A percentile compares a stretch with the other conserved stretches of the same genome.
These are phyloP conservation scores for Acipenser oxyrinchus DNA, from an alignment of 2,797 vertebrate genomes.

Conservation along the genomic window DNA sequence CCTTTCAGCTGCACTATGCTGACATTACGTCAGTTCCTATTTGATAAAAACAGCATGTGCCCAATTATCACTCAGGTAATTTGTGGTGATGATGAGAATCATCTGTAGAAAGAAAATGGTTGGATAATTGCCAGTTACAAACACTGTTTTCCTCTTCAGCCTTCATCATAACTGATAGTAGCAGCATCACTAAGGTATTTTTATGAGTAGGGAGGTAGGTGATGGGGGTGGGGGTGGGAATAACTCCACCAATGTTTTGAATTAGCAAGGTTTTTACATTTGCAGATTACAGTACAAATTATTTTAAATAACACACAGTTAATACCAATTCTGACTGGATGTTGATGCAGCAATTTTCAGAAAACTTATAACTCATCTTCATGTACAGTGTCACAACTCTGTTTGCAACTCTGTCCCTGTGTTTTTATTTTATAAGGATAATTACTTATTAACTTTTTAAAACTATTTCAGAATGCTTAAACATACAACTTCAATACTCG, in stretches of 20 bases:
- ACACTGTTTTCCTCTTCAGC: neutral
- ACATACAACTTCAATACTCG: no score
- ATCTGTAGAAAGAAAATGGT: neutral
- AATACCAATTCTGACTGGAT: neutral
- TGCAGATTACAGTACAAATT: neutral
- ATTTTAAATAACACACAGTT: neutral
- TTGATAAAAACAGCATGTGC: constrained; percentile 2
- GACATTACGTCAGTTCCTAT: neutral
- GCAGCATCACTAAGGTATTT: neutral
- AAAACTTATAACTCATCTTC: no score
- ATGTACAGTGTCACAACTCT: no score
- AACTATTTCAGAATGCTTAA: no score
- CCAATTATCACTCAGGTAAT: neutral
- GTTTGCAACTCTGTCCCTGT: no score
- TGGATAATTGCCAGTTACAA: constrained; percentile 1
- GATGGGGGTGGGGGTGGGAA: no score
- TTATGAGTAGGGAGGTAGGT: neutral
- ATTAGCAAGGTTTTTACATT: neutral
- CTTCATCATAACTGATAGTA: neutral
- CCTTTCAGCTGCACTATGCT: neutral
- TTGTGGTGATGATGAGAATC: neutral
- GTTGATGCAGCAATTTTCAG: no score
- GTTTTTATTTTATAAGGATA: no score
- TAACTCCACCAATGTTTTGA: no score
- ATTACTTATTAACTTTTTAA: no score